Evolutionary conservation across 1,140 invertebrate genomes (phyloP).

Genomic region (Ceratoteleas bidentatus): DNA sequence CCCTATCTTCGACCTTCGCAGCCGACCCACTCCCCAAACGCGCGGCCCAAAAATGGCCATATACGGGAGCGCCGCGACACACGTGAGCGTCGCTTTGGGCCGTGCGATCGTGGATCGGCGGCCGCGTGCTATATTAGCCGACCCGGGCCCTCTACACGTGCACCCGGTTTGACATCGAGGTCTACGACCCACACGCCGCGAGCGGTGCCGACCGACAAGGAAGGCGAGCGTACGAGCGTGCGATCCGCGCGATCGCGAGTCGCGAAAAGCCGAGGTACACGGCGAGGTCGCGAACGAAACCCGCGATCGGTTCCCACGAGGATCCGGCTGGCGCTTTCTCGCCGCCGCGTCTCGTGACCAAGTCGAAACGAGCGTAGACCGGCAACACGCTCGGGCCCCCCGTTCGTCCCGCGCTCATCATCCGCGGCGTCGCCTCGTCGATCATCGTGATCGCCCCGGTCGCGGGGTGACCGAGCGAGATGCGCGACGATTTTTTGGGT

Average conservation of each 20-base stretch:
- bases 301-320: slow-evolving; percentile 70
- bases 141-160: slow-evolving; percentile 50
- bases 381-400: slow-evolving; percentile 45
- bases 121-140: slow-evolving; percentile 39
- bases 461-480: no score
- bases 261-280: slow-evolving; percentile 66
- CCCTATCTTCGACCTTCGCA: no score
- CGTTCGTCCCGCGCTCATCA: slow-evolving; percentile 4
- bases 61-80: no score
- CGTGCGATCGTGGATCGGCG: slow-evolving; percentile 42
- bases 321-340: slow-evolving; percentile 69
- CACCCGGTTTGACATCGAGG: slow-evolving; percentile 56
- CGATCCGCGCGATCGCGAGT: slow-evolving; percentile 66
- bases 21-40: no score
- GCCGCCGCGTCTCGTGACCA: slow-evolving; percentile 61
- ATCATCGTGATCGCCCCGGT: background rate
- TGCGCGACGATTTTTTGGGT: no score
- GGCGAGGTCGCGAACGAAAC: slow-evolving; percentile 66
- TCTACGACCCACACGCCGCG: slow-evolving; percentile 41
- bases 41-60: no score
- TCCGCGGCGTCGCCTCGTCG: slow-evolving; percentile 25
- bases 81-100: no score
- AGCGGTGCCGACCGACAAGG: slow-evolving; percentile 33
- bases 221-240: slow-evolving; percentile 60
- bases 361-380: slow-evolving; percentile 49